phyloP scores from a whole-genome alignment of 2,113 vertebrate genomes.

The Heptranchias perlo region DNA sequence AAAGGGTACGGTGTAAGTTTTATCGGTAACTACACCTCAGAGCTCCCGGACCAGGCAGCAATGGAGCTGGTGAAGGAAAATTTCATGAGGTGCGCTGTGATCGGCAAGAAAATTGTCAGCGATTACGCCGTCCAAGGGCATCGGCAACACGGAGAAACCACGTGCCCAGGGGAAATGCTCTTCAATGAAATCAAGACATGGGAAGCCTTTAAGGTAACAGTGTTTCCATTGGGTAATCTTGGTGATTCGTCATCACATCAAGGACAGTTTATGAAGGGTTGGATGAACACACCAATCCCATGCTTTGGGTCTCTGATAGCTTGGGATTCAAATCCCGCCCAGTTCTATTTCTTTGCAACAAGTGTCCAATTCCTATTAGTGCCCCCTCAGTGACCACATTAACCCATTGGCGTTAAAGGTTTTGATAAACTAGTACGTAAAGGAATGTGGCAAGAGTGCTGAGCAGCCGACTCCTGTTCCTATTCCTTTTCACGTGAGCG shows the following conservation, averaged over 20 bases:
- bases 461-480: not conserved
- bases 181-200: conserved; percentile 66
- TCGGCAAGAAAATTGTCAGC: conserved; percentile 44
- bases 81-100: conserved; percentile 62
- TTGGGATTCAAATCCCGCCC: no score
- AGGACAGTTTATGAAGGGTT: not conserved
- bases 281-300: not conserved
- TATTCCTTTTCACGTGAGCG: not conserved
- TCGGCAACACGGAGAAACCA: conserved; percentile 65
- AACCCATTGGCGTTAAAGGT: not conserved
- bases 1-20: conserved; percentile 70
- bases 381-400: no score
- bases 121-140: conserved; percentile 67
- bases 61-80: conserved; percentile 61
- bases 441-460: not conserved
- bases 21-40: conserved; percentile 67
- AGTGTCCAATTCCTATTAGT: not conserved
- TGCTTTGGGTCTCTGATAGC: not conserved
- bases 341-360: no score
- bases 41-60: conserved; percentile 51
- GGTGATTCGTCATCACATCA: not conserved
- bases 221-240: not conserved
- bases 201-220: conserved; percentile 56
- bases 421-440: not conserved
- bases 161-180: conserved; percentile 70